Evolutionary conservation across 1,140 invertebrate species (phyloP).

Genomic region (Dermatophagoides farinae): DNA sequence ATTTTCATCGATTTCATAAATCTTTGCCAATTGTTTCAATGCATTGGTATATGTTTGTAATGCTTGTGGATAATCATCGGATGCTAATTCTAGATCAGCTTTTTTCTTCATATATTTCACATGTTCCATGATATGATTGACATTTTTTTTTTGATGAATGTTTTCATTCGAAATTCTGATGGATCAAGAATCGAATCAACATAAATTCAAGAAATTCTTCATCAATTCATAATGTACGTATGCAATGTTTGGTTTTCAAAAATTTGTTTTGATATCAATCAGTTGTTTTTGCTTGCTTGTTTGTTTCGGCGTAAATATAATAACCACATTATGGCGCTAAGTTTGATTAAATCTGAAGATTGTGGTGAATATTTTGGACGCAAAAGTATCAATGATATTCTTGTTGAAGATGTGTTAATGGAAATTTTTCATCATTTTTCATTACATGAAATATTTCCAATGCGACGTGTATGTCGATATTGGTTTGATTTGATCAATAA

Average conservation of each 20-base stretch:
- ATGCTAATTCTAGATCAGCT: conserved; percentile 51
- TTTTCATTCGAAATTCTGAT: no score
- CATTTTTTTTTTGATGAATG: not conserved
- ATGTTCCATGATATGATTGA: not conserved
- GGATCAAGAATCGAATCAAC: no score
- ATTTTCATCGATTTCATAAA: not conserved
- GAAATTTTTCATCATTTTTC: not conserved
- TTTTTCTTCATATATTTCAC: conserved; percentile 37
- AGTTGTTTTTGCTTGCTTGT: no score
- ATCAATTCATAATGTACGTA: no score
- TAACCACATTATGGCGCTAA: no score
- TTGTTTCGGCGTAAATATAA: no score
- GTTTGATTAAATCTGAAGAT: no score
- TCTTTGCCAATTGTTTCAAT: conserved; percentile 43
- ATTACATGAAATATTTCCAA: not conserved
- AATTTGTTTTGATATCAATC: no score
- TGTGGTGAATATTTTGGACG: no score
- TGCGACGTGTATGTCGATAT: not conserved
- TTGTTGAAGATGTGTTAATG: not conserved
- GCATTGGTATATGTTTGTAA: conserved; percentile 56
- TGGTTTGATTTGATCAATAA: not conserved
- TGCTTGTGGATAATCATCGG: conserved; percentile 49
- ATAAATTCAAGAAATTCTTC: no score
- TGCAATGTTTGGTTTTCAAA: no score
- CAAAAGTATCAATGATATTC: not conserved